phyloP scores from a whole-genome alignment of 2,113 vertebrate genomes.

The Ursus arctos region DNA sequence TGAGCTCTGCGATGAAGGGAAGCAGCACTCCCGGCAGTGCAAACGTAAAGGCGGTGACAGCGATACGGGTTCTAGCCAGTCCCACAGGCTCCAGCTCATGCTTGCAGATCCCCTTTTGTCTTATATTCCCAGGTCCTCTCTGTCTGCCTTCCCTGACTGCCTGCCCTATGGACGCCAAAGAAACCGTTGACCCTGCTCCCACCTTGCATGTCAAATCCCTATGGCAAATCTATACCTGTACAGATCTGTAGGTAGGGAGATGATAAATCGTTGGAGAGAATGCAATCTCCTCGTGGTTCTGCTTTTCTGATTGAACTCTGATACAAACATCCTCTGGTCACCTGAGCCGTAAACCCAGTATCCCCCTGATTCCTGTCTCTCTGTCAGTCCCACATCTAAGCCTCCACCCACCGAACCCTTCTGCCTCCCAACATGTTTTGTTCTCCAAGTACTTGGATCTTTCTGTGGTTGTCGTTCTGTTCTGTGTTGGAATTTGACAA shows the following conservation, averaged over 20 bases:
- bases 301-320: conserved; percentile 41
- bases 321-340: neutral
- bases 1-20: neutral
- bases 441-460: neutral
- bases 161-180: neutral
- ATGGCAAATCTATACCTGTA: too few species aligned
- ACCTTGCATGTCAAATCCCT: too few species aligned
- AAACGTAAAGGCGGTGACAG: neutral
- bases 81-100: neutral
- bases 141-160: neutral
- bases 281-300: neutral
- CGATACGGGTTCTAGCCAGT: neutral
- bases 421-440: neutral
- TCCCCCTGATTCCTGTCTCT: neutral
- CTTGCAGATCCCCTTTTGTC: neutral
- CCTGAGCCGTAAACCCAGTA: neutral
- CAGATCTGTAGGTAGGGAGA: too few species aligned
- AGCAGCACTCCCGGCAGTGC: neutral
- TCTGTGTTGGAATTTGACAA: too few species aligned
- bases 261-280: too few species aligned
- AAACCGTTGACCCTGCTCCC: neutral
- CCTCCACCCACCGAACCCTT: neutral
- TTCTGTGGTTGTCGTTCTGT: too few species aligned
- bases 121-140: neutral
- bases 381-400: neutral